Evolutionary conservation across 2,797 vertebrate genomes (phyloP).

Genomic region (Heterohyrax brucei): DNA sequence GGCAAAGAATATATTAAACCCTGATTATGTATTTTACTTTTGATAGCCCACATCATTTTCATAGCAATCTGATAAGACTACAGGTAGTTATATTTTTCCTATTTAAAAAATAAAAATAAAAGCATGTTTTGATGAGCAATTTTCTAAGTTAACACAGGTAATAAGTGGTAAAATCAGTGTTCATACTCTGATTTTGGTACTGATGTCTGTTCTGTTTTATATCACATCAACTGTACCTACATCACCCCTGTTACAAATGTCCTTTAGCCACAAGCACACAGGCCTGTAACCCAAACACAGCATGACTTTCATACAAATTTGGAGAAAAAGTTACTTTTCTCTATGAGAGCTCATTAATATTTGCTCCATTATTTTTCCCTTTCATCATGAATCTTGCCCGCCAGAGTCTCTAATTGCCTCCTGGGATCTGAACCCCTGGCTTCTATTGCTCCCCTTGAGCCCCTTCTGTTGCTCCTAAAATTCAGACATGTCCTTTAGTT

Average conservation of each 20-base stretch:
- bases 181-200: background rate
- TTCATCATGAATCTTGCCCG: background rate
- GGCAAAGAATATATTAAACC: background rate
- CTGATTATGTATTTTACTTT: background rate
- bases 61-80: background rate
- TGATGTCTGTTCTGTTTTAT: background rate
- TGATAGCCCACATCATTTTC: background rate
- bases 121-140: background rate
- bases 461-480: background rate
- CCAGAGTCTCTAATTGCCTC: rapidly evolving
- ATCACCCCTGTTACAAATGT: background rate
- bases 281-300: background rate
- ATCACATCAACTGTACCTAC: background rate
- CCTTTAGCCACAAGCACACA: background rate
- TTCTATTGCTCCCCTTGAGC: background rate
- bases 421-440: background rate
- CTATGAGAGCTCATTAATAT: background rate
- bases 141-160: background rate
- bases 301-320: background rate
- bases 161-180: background rate
- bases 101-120: background rate
- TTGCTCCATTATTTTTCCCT: background rate
- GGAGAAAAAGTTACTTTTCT: background rate
- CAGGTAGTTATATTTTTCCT: background rate
- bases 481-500: background rate